phyloP scores from a whole-genome alignment of 2,888 invertebrate genomes.

The Phyto melanocephala region DNA sequence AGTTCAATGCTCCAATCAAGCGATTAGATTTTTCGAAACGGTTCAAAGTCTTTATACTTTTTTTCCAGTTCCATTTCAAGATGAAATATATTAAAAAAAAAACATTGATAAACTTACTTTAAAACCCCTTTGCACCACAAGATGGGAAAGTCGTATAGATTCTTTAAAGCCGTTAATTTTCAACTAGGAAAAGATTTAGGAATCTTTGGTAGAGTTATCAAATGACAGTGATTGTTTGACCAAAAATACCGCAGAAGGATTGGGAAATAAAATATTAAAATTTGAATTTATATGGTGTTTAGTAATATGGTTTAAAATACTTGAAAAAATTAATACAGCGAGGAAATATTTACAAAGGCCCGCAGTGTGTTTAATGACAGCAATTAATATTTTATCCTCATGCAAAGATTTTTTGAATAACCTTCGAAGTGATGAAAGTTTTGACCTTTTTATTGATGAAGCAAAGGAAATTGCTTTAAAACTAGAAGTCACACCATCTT shows the following conservation, averaged over 20 bases:
- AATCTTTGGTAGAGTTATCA: slow-evolving; percentile 31
- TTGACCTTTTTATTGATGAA: slow-evolving; percentile 19
- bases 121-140: slow-evolving; percentile 27
- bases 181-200: slow-evolving; percentile 35
- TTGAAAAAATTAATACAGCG: not conserved
- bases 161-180: slow-evolving; percentile 26
- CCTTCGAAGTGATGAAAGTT: slow-evolving; percentile 29
- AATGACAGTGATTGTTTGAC: slow-evolving; percentile 11
- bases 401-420: slow-evolving; percentile 2
- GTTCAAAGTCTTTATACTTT: slow-evolving; percentile 14
- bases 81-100: slow-evolving; percentile 40
- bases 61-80: slow-evolving; percentile 42
- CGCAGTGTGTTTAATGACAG: slow-evolving; percentile 19
- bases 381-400: slow-evolving; percentile 19
- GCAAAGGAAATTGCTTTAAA: slow-evolving; percentile 25
- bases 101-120: slow-evolving; percentile 34
- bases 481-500: slow-evolving; percentile 36
- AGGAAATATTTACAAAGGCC: not conserved
- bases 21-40: slow-evolving; percentile 30
- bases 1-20: slow-evolving; percentile 17
- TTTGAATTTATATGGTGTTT: not conserved
- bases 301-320: slow-evolving; percentile 19
- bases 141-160: slow-evolving; percentile 28
- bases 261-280: slow-evolving; percentile 30
- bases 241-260: slow-evolving; percentile 30